phyloP scores from a whole-genome alignment of 1,140 invertebrate species.

The Druon quercuslanigerum region DNA sequence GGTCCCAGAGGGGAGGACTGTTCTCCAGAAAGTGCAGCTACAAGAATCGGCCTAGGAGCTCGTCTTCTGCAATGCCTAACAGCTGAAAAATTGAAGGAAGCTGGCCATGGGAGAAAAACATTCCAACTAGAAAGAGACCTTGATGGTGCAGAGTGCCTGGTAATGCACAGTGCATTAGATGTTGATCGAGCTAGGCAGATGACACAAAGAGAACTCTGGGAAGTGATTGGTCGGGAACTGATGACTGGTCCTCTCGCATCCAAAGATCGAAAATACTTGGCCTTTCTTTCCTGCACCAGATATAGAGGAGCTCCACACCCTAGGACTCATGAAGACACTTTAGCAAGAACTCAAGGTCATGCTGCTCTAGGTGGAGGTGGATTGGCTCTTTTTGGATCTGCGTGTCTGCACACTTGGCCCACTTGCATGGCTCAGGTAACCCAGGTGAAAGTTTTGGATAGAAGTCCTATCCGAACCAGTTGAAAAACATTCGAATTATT shows the following conservation, averaged over 20 bases:
- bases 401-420: constrained; percentile 94
- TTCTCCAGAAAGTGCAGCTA: constrained; percentile 84
- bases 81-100: constrained; percentile 91
- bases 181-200: constrained; percentile 83
- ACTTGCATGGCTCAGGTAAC: constrained; percentile 81
- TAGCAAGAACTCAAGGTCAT: constrained; percentile 87
- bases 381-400: constrained; percentile 92
- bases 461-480: too few relatives aligned
- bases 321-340: constrained; percentile 83
- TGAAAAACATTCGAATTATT: too few relatives aligned
- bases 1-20: constrained; percentile 82
- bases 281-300: constrained; percentile 91
- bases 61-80: constrained; percentile 90
- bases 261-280: constrained; percentile 88
- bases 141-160: constrained; percentile 79
- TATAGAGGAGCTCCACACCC: constrained; percentile 81
- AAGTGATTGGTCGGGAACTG: constrained; percentile 86
- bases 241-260: constrained; percentile 81
- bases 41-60: constrained; percentile 85
- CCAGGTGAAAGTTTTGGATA: too few relatives aligned
- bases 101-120: constrained; percentile 86
- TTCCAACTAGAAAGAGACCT: constrained; percentile 86
- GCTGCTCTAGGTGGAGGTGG: constrained; percentile 93
- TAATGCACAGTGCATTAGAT: constrained; percentile 84
- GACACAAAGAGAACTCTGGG: constrained; percentile 89